These are phyloP conservation scores for Synodontis membranacea DNA, from an alignment of 2,113 vertebrate genomes.

Conservation along the genomic window DNA sequence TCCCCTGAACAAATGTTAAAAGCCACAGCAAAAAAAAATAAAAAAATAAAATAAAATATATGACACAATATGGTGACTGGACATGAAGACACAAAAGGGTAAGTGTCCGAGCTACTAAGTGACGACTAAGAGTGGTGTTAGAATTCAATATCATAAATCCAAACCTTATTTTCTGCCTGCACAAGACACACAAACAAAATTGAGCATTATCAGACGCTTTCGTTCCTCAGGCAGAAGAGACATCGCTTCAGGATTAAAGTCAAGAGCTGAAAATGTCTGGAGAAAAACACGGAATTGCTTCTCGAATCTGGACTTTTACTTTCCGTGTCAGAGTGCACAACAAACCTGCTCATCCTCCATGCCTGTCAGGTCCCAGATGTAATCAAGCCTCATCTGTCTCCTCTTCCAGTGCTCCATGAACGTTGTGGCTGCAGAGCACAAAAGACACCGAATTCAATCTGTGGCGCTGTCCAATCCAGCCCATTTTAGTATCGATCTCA, in stretches of 20 bases:
- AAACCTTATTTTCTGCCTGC: constrained; percentile 96
- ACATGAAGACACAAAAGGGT: constrained; percentile 41
- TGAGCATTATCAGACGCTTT: constrained; percentile 36
- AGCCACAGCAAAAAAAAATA: constrained; percentile 22
- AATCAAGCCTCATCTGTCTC: constrained; percentile 95
- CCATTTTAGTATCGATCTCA: constrained; percentile 7
- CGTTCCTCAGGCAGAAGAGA: constrained; percentile 33
- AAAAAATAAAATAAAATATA: background rate
- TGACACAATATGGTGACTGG: constrained; percentile 47
- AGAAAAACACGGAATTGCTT: background rate
- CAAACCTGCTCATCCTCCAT: constrained; percentile 93
- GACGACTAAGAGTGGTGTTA: constrained; percentile 33
- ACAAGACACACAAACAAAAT: constrained; percentile 60
- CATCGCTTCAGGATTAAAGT: constrained; percentile 28
- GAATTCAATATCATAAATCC: constrained; percentile 62
- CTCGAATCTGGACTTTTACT: background rate
- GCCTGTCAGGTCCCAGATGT: constrained; percentile 92
- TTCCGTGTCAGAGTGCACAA: background rate
- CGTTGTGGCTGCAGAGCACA: constrained; percentile 80
- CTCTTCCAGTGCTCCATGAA: constrained; percentile 99
- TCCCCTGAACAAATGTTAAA: constrained; percentile 29
- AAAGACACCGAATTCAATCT: constrained; percentile 22
- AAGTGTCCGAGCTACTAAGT: constrained; percentile 40
- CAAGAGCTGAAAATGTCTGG: constrained; percentile 7
- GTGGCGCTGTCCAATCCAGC: background rate